Conservation (phyloP, 1,140 invertebrate genomes). For the Ostrea denselamellosa region DNA sequence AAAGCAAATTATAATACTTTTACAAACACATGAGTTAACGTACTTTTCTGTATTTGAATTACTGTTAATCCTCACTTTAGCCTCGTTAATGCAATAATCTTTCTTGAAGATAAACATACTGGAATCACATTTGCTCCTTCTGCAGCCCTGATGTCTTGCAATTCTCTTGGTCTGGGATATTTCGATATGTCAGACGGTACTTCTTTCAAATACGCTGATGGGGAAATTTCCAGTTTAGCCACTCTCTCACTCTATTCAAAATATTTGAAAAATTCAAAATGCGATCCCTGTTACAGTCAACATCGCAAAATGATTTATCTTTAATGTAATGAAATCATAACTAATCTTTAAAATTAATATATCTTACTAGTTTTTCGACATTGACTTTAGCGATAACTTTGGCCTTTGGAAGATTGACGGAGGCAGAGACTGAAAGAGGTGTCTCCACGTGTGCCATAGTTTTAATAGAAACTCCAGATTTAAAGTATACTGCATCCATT, state of each 20-base stretch:
- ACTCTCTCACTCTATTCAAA: not conserved
- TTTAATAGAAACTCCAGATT: constrained; percentile 44
- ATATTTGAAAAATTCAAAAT: not conserved
- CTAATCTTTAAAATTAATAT: not conserved
- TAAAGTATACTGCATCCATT: constrained; percentile 50
- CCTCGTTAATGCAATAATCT: no score
- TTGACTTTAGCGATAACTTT: constrained; percentile 47
- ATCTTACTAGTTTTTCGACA: constrained; percentile 49
- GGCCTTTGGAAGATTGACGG: not conserved
- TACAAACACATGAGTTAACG: no score
- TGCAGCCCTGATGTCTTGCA: not conserved
- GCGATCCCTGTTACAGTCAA: not conserved
- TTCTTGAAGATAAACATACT: not conserved
- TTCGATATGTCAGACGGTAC: not conserved
- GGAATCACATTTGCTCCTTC: not conserved
- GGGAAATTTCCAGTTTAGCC: constrained; percentile 2
- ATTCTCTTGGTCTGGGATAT: constrained; percentile 5
- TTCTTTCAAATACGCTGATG: constrained; percentile 17
- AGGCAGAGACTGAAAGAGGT: constrained; percentile 25
- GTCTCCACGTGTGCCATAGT: constrained; percentile 34
- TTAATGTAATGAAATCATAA: no score
- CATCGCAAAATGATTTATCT: not conserved
- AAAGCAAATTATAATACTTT: not conserved
- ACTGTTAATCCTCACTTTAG: no score
- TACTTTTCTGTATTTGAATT: no score